A percentile compares a stretch with the other conserved stretches of the same genome.
phyloP scores from a whole-genome alignment of 2,113 vertebrate species.

The Oceanites oceanicus region DNA sequence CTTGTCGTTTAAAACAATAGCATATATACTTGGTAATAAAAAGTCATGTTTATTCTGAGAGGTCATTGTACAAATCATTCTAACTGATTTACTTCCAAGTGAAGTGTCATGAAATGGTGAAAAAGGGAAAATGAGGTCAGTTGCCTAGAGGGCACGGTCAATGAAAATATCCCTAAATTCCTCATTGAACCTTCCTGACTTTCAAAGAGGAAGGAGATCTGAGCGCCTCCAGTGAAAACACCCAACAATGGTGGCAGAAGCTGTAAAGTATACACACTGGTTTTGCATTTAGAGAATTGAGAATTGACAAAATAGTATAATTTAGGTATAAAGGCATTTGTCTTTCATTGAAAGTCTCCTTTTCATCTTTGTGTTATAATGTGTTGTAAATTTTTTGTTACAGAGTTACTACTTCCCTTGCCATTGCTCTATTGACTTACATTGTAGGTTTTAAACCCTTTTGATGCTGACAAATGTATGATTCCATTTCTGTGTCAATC shows the following conservation, averaged over 20 bases:
- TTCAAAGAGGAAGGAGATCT: not conserved
- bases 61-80: not conserved
- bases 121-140: not conserved
- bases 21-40: not conserved
- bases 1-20: not conserved
- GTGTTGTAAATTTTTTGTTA: not conserved
- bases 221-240: not conserved
- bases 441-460: not conserved
- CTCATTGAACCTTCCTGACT: not conserved
- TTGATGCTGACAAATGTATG: not conserved
- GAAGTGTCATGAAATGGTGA: not conserved
- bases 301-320: not conserved
- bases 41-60: not conserved
- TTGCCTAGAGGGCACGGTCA: not conserved
- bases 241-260: not conserved
- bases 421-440: not conserved
- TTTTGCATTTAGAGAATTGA: not conserved
- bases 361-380: not conserved
- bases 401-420: not conserved
- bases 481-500: not conserved
- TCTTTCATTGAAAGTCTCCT: not conserved
- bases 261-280: rapidly evolving
- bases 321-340: not conserved
- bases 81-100: not conserved
- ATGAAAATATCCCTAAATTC: not conserved